Evolutionary conservation across 2,888 invertebrate species (phyloP).

Genomic region (Rhagophthalmus giganteus): DNA sequence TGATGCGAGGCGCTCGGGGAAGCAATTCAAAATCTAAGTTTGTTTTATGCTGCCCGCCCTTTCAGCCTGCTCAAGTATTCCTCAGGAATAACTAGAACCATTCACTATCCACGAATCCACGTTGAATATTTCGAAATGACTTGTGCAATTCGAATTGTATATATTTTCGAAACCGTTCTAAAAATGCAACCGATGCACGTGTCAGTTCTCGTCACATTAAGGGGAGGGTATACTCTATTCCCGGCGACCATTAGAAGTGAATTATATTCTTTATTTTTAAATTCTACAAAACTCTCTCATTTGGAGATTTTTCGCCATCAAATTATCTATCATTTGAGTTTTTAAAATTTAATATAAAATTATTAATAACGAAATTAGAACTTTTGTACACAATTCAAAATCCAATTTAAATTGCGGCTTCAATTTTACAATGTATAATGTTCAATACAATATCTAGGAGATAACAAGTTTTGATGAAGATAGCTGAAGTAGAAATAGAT

Average conservation of each 20-base stretch:
- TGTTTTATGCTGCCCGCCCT: constrained; percentile 39
- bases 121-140: constrained; percentile 26
- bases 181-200: constrained; percentile 8
- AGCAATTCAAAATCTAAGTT: constrained; percentile 44
- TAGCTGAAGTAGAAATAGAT: too few relatives aligned
- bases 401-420: too few relatives aligned
- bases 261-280: too few relatives aligned
- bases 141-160: constrained; percentile 12
- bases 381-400: too few relatives aligned
- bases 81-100: constrained; percentile 28
- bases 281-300: too few relatives aligned
- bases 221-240: neutral
- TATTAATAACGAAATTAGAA: too few relatives aligned
- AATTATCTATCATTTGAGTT: too few relatives aligned
- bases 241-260: neutral
- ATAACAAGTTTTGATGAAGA: too few relatives aligned
- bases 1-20: constrained; percentile 40
- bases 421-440: too few relatives aligned
- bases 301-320: too few relatives aligned
- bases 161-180: constrained; percentile 9
- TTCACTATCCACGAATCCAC: constrained; percentile 18
- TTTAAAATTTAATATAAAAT: too few relatives aligned
- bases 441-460: too few relatives aligned
- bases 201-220: constrained; percentile 4
- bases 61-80: constrained; percentile 33